Base-by-base conservation (phyloP, 2,797 vertebrate genomes). In the Parauchenoglanis punctatus region DNA sequence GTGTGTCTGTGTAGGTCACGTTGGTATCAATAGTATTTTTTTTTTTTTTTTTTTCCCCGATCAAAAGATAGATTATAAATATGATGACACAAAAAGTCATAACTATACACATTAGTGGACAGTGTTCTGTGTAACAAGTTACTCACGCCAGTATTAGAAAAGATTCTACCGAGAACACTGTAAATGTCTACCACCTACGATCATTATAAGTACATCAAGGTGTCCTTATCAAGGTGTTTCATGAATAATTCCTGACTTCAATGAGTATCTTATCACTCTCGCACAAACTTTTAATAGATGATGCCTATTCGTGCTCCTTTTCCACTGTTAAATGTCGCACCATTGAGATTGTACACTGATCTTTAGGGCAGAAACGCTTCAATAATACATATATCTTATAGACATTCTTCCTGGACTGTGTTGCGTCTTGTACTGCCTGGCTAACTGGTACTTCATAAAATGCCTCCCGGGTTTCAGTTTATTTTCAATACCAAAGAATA, bases 401-500 rank as follows among this genome's bases (percentile, higher is more conserved):
- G 28, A 23, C 13, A 15, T 83, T 83, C 15, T 5, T 68, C 15
- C 63, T 31, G 17, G 46, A 68, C 17, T 68, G 49, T 83, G 61
- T 63, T 15, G 59, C 63, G 7, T 49, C 23, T 17, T 67, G 10
- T 67, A 83, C 54, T 35, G 13, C 63, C 15, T 35, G 63, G 81
- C 13, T 13, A 46, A 82, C 58, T n/a, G 35, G 12, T 25, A 61
- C 40, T 77, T 77, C 58, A 52, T 76, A 31, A 86, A 81, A 70
- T 54, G 12, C 63, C n/a, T 44, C 13, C 40, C 31, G 70, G 52
- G 52, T 78, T 78, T 86, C 52, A 46, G 35, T 88, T 90, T 40
- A 40, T 86, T 88, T 91, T 70, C 54, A 86, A 87, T 82, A 83
- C 90, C 90, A 91, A 91, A 91, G 90, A 91, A 49, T 75, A 67